A percentile compares a stretch with the other conserved stretches of the same genome.
Evolutionary conservation across 2,888 invertebrate genomes (phyloP).

Genomic region (Notodonta ziczac): DNA sequence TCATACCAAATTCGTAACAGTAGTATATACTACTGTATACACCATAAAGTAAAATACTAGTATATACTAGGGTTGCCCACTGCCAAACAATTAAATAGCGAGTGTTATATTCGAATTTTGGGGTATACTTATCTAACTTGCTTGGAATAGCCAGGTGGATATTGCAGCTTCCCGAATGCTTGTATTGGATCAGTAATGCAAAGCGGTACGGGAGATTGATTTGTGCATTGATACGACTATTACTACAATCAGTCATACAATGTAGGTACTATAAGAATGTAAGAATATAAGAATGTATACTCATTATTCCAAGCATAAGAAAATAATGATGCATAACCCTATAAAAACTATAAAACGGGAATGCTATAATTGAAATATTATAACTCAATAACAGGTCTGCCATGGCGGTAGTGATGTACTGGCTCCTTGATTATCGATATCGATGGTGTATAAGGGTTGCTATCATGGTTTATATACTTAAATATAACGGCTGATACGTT

Average conservation of each 20-base stretch:
- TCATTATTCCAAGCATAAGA: too few relatives aligned
- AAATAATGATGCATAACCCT: too few relatives aligned
- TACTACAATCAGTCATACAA: too few relatives aligned
- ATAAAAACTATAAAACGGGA: background rate
- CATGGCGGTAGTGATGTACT: constrained; percentile 25
- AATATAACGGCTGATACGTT: too few relatives aligned
- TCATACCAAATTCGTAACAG: too few relatives aligned
- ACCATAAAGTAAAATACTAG: too few relatives aligned
- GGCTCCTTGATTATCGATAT: background rate
- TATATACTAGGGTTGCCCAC: background rate
- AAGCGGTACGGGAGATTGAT: background rate
- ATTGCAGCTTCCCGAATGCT: background rate
- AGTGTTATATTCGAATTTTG: background rate
- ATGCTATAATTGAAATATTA: constrained; percentile 37
- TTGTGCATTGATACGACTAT: background rate
- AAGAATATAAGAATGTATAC: too few relatives aligned
- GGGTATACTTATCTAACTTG: background rate
- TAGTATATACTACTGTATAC: too few relatives aligned
- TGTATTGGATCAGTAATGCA: background rate
- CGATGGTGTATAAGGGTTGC: background rate
- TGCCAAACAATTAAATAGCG: background rate
- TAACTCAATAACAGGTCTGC: constrained; percentile 36
- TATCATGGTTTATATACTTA: too few relatives aligned
- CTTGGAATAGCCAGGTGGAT: background rate
- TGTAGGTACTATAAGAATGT: too few relatives aligned